phyloP scores from a whole-genome alignment of 1,140 invertebrate genomes.

The Scylla paramamosain region DNA sequence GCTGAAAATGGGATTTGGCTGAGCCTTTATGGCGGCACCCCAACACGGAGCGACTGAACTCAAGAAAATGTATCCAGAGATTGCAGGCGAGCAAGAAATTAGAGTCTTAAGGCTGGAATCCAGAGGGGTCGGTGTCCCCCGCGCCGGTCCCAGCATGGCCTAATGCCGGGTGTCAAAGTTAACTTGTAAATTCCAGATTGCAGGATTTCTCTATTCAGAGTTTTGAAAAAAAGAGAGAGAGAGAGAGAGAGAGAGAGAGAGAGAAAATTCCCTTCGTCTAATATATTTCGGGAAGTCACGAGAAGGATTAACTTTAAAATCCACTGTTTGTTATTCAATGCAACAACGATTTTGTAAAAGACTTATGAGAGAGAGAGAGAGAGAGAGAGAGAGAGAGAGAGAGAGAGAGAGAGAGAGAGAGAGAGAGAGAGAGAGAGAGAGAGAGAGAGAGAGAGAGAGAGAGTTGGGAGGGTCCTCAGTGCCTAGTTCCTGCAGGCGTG shows the following conservation, averaged over 20 bases:
- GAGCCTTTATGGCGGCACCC: background rate
- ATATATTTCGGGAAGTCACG: background rate
- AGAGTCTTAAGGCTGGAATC: background rate
- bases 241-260: no score
- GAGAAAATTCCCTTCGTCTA: background rate
- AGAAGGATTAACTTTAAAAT: background rate
- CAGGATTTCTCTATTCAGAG: background rate
- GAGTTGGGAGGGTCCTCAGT: no score
- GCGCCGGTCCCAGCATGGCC: background rate
- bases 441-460: constrained; percentile 44
- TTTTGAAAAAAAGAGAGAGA: background rate
- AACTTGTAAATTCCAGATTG: background rate
- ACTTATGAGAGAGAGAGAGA: no score
- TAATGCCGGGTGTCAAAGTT: background rate
- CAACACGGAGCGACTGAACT: background rate
- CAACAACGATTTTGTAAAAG: no score
- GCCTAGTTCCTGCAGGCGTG: no score
- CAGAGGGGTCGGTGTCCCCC: background rate
- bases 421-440: constrained; percentile 48
- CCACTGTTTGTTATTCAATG: no score
- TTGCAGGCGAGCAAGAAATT: background rate
- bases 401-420: constrained; percentile 50
- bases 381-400: constrained; percentile 44
- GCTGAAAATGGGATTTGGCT: constrained; percentile 4
- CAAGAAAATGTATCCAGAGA: background rate